phyloP scores from a whole-genome alignment of 2,113 vertebrate genomes.

The Prolemur simus region DNA sequence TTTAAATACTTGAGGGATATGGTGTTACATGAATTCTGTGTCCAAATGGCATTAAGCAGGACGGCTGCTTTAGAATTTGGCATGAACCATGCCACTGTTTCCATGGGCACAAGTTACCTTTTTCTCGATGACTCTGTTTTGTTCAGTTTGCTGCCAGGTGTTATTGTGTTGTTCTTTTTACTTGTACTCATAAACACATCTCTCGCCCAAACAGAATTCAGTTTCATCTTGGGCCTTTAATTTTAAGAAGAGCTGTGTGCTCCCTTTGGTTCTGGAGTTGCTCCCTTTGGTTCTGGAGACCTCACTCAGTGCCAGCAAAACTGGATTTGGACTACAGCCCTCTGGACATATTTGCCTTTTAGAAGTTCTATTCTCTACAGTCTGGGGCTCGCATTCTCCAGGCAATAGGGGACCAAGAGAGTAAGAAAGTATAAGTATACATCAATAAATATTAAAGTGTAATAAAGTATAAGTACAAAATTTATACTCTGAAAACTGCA shows the following conservation, averaged over 20 bases:
- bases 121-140: background rate
- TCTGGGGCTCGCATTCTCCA: background rate
- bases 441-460: background rate
- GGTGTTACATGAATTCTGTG: conserved; percentile 83
- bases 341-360: background rate
- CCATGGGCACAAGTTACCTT: background rate
- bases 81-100: background rate
- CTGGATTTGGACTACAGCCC: background rate
- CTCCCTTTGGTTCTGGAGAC: background rate
- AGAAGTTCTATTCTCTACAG: background rate
- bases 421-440: background rate
- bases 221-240: background rate
- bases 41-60: background rate
- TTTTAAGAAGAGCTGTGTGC: background rate
- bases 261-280: background rate
- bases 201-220: background rate
- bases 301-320: background rate
- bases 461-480: background rate
- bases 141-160: background rate
- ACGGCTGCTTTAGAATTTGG: background rate
- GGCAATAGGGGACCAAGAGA: background rate
- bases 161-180: background rate
- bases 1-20: conserved; percentile 91
- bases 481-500: background rate
- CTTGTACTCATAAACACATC: too few relatives aligned